Percentiles rank a stretch among this genome's conserved stretches.
phyloP scores from a whole-genome alignment of 2,113 vertebrate genomes.

The Otolemur garnettii region DNA sequence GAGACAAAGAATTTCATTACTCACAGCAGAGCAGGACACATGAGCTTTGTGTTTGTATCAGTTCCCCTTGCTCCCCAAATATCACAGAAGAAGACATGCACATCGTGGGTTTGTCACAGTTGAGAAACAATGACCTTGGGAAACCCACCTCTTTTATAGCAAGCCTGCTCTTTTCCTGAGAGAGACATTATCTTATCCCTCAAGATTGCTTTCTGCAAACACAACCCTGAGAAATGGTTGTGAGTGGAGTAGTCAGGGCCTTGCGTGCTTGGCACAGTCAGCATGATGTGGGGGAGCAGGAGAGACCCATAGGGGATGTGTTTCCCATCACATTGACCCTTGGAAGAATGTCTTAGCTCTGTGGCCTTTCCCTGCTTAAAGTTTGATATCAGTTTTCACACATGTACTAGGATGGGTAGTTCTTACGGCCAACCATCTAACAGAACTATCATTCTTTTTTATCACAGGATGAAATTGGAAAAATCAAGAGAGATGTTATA shows the following conservation, averaged over 20 bases:
- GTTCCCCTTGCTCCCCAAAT: neutral
- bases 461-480: conserved; percentile 86
- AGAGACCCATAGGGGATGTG: neutral
- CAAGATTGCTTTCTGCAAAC: neutral
- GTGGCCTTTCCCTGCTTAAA: neutral
- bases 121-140: neutral
- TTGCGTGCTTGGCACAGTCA: neutral
- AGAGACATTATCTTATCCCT: neutral
- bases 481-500: conserved; percentile 88
- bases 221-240: neutral
- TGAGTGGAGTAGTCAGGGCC: neutral
- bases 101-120: neutral
- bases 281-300: neutral
- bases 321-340: neutral
- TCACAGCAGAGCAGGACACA: neutral
- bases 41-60: neutral
- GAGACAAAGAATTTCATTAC: conserved; percentile 26
- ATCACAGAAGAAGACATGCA: neutral
- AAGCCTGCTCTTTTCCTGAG: neutral
- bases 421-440: neutral
- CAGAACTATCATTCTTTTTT: conserved; percentile 61
- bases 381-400: neutral
- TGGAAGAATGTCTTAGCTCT: neutral
- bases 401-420: neutral
- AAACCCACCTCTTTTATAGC: neutral